Base-by-base conservation (phyloP, 2,113 vertebrate species). In the Nyctibius bracteatus region DNA sequence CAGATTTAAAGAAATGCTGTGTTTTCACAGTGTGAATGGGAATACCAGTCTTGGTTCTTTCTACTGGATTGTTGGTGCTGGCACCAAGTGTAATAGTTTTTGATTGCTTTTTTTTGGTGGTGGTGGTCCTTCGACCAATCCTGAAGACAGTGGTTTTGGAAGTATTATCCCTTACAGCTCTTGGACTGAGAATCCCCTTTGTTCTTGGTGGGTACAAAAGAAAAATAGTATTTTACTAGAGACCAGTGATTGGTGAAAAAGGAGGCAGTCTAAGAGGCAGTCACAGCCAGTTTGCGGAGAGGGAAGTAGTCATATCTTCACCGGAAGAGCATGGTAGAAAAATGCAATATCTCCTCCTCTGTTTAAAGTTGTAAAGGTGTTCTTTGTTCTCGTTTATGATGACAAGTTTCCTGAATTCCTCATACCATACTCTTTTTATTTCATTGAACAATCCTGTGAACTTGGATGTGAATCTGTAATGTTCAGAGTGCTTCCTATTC, bases 61-160 rank as follows among this genome's bases (percentile, higher is more conserved):
- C 37, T 90, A 19, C 18, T 57, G 39, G 14, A 30, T 73, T 75
- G 18, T 52, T 52, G 37, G 17, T 77, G 41, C 49, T 65, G 47
- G 25, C 25, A 23, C 31, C n/a, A 80, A 1, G 19, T 61, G 19
- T 31, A 35, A 13, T 10, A 10, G 3, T 16, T 70, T 66, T 65
- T 27, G 21, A 22, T n/a, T 44, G 25, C 11, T 46, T 18, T 30
- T 23, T 1, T 70, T 5, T 65, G 13, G 0, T 75, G 30, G 0
- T 70, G 25, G 1, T 67, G 28, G 12, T 43, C 17, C 10, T 67
- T 37, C 27, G 25, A 4, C 41, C 33, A 59, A 4, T 31, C 9
- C 30, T 22, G 7, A 31, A 63, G 63, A 14, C 51, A 74, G 46
- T 30, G 20, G 18, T 19, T 89, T 61, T 79, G 47, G 21, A 59